These are phyloP conservation scores for Trialeurodes vaporariorum DNA, from an alignment of 1,140 invertebrate genomes.

Conservation along the genomic window DNA sequence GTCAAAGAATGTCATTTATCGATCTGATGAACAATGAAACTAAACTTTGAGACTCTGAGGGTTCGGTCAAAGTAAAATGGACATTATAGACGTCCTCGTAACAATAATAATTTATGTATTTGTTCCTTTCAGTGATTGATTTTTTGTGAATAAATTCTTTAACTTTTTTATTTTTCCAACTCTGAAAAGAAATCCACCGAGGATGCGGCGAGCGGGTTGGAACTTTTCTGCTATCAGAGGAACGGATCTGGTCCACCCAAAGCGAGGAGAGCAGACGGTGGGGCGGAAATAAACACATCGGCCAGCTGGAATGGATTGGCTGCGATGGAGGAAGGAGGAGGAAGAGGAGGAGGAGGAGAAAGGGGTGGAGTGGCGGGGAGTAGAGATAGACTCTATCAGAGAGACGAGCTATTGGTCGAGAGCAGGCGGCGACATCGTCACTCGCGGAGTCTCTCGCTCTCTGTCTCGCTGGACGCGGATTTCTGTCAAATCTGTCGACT, in stretches of 20 bases:
- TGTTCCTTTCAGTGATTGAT: too few species aligned
- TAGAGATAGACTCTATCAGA: not conserved
- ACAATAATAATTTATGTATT: too few species aligned
- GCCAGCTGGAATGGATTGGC: not conserved
- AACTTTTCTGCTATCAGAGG: not conserved
- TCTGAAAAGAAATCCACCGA: not conserved
- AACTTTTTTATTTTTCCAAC: too few species aligned
- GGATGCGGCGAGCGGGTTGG: not conserved
- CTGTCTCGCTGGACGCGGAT: constrained; percentile 31
- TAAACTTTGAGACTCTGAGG: too few species aligned
- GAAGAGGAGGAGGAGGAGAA: too few species aligned
- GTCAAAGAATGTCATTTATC: too few species aligned
- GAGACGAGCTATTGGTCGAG: not conserved
- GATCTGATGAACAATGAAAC: too few species aligned
- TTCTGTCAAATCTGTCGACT: not conserved
- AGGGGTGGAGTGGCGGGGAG: too few species aligned
- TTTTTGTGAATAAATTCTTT: too few species aligned
- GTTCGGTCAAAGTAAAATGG: too few species aligned
- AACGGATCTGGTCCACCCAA: not conserved
- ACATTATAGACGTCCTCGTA: too few species aligned
- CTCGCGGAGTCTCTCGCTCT: not conserved
- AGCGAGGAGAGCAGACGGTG: not conserved
- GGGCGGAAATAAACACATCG: not conserved
- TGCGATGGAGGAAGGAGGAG: not conserved
- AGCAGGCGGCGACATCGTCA: not conserved